Percentiles rank a stretch among this genome's conserved stretches.
These are phyloP conservation scores for Manis crassicaudata DNA, from an alignment of 2,797 vertebrate genomes.

Conservation along the genomic window DNA sequence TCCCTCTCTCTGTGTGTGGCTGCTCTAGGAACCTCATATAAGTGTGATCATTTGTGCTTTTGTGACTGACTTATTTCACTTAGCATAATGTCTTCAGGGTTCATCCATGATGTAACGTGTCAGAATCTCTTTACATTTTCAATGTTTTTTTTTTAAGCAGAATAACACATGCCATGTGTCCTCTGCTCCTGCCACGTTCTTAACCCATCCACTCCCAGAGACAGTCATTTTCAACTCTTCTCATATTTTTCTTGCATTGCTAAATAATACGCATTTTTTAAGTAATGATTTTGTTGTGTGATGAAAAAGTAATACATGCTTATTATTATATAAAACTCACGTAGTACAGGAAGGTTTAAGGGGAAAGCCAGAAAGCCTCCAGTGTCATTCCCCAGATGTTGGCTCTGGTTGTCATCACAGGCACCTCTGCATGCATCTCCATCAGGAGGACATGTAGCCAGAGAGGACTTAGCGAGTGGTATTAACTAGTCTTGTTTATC, in stretches of 20 bases:
- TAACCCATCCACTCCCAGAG: too few relatives aligned
- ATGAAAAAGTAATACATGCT: not conserved
- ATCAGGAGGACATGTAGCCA: not conserved
- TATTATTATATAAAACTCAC: not conserved
- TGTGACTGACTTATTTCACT: not conserved
- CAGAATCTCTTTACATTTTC: not conserved
- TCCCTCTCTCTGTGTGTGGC: not conserved
- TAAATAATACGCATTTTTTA: not conserved
- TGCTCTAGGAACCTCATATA: not conserved
- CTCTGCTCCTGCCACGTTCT: not conserved
- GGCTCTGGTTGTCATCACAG: not conserved
- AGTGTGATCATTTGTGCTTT: fast-evolving
- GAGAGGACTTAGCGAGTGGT: not conserved
- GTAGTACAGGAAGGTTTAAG: not conserved
- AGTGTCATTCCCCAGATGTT: not conserved
- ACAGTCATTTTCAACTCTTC: not conserved
- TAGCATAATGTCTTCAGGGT: not conserved
- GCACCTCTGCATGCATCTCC: fast-evolving
- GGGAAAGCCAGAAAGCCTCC: not conserved
- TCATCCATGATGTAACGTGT: not conserved
- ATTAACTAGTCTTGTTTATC: not conserved
- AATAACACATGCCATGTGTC: too few relatives aligned
- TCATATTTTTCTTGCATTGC: not conserved
- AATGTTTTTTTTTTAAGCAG: not conserved
- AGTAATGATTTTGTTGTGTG: not conserved